A percentile compares a stretch with the other conserved stretches of the same genome.
Evolutionary conservation across 2,797 vertebrate genomes (phyloP).

Genomic region (Chaetodon trifasciatus): DNA sequence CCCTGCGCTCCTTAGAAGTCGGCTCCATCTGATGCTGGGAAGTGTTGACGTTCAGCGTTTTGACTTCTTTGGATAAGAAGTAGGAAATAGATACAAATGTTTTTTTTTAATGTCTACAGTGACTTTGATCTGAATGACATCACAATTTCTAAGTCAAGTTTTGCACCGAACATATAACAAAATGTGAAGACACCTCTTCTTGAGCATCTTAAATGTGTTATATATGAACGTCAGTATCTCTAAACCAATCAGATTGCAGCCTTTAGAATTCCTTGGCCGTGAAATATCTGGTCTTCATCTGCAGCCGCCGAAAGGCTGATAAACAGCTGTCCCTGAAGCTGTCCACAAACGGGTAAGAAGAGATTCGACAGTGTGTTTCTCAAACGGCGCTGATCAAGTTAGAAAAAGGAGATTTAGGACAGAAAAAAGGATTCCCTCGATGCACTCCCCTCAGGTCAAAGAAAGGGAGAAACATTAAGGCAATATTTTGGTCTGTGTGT

Average conservation of each 20-base stretch:
- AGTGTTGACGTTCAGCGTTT: conserved; percentile 27
- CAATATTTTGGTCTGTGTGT: conserved; percentile 14
- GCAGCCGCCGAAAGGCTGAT: background rate
- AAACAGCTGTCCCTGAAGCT: background rate
- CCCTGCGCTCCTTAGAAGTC: conserved; percentile 1
- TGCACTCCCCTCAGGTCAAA: conserved; percentile 13
- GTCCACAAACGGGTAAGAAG: background rate
- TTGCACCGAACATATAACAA: too few species aligned
- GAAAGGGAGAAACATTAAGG: conserved; percentile 14
- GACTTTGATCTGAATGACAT: conserved; percentile 18
- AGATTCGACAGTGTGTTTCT: conserved; percentile 12
- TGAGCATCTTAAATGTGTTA: too few species aligned
- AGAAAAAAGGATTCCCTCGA: background rate
- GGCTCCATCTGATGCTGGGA: conserved; percentile 29
- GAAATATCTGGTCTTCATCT: background rate
- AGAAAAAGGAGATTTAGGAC: background rate
- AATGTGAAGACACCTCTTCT: too few species aligned
- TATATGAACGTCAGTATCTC: background rate
- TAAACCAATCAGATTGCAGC: background rate
- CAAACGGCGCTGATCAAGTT: conserved; percentile 16
- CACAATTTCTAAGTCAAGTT: background rate
- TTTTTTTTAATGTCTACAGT: background rate
- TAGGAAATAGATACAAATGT: conserved; percentile 16
- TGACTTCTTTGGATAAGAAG: conserved; percentile 26
- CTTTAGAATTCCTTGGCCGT: background rate